Evolutionary conservation across 2,113 vertebrate species (phyloP), one percentile per base, ranked within the genome.

Genomic region (Perca fluviatilis): DNA sequence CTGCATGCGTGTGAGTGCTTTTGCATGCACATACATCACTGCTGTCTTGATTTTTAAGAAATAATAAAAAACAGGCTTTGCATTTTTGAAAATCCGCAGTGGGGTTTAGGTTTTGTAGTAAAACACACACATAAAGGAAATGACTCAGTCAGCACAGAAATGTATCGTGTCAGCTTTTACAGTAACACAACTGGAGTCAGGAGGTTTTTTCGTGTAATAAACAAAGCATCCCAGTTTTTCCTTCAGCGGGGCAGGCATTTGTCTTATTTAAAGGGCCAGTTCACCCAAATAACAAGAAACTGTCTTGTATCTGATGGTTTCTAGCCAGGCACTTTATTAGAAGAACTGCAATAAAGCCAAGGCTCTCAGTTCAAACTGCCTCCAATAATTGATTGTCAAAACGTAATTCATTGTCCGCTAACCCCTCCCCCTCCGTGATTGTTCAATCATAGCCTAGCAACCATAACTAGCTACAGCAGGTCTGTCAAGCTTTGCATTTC

Each of bases 111-210:
- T 67, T 69, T 76, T 70, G 71, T 33, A 57, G 49, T 75, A 56
- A 75, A 81, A 77, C 36, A 70, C 60, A 76, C 30, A 46, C 62
- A 46, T 21, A 84, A 62, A 16, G 49, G 51, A 63, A 53, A 36
- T 11, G 21, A 58, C 61, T 57, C 60, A 18, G 13, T 71, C 80
- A 77, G 60, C 67, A 65, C 23, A 73, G 62, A 62, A 65, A 43
- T 3, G 18, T 23, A 5, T 23, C 8, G 7, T 13, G 25, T 82
- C 75, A 75, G 70, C 71, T 60, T 66, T 60, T 76, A 73, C 25
- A 18, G 62, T 25, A 54, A 61, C 36, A 51, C 47, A 33, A 54
- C 5, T 23, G 10, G 43, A 71, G 50, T 46, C 43, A 51, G 40
- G 57, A 66, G 13, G 7, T 14, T 33, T 70, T 13, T 46, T 13